These are phyloP conservation scores for Momotus momota DNA, from an alignment of 2,797 vertebrate genomes.

Conservation along the genomic window DNA sequence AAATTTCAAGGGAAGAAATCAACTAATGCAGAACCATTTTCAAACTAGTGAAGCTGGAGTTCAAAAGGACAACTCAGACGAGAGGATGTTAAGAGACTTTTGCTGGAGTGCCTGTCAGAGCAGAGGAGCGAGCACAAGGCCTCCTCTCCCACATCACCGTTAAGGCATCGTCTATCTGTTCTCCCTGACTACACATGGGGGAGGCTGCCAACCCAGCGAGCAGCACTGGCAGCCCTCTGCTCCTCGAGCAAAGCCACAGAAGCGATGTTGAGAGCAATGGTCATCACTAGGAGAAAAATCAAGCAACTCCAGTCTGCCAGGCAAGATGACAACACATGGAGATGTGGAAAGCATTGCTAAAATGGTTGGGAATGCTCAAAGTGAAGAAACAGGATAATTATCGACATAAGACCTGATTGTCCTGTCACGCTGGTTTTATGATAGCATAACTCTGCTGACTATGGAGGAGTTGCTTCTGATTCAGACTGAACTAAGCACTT, in stretches of 20 bases:
- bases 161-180: not conserved
- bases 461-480: conserved; percentile 45
- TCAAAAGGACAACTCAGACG: not conserved
- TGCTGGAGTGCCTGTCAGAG: not conserved
- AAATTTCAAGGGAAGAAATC: not conserved
- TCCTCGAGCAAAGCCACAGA: not conserved
- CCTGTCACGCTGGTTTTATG: conserved; percentile 29
- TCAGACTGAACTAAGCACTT: conserved; percentile 43
- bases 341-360: conserved; percentile 45
- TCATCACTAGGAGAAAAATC: not conserved
- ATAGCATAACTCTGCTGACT: conserved; percentile 47
- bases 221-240: not conserved
- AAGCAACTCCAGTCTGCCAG: not conserved
- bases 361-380: conserved; percentile 44
- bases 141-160: not conserved
- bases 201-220: not conserved
- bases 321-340: not conserved
- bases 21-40: not conserved
- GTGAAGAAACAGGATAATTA: conserved; percentile 40
- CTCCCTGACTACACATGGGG: not conserved
- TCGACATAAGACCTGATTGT: not conserved
- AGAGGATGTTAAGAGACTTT: not conserved
- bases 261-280: not conserved
- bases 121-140: not conserved
- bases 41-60: not conserved